These are phyloP conservation scores for Macrosiphum euphorbiae DNA, from an alignment of 2,888 invertebrate genomes.

Conservation along the genomic window DNA sequence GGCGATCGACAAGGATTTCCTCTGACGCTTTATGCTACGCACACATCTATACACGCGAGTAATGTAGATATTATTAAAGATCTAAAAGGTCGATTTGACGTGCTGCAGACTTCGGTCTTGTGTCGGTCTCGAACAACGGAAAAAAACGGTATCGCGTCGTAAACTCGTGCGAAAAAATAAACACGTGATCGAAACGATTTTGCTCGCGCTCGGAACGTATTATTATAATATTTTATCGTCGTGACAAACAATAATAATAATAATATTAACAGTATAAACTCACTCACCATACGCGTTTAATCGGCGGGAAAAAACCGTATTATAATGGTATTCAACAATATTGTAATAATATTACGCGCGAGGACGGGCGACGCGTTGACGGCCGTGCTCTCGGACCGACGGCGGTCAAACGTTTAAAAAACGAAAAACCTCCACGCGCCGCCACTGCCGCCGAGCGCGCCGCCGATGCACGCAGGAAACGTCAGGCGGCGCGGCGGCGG, in stretches of 20 bases:
- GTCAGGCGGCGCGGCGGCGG: neutral
- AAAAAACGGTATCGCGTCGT: neutral
- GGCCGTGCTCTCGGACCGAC: conserved; percentile 36
- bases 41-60: neutral
- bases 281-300: neutral
- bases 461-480: conserved; percentile 23
- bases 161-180: neutral
- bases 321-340: neutral
- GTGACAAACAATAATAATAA: neutral
- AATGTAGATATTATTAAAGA: neutral
- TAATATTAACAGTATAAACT: neutral
- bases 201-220: neutral
- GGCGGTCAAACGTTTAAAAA: conserved; percentile 54
- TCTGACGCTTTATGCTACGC: neutral
- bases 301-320: neutral
- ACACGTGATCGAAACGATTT: neutral
- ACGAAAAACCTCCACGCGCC: conserved; percentile 18
- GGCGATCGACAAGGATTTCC: neutral
- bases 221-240: neutral
- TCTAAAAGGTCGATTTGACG: neutral
- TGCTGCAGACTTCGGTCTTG: neutral
- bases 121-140: neutral
- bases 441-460: neutral
- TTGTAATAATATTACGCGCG: neutral
- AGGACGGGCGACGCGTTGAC: neutral